phyloP scores from a whole-genome alignment of 2,888 invertebrate species.

The Cenopis cana region DNA sequence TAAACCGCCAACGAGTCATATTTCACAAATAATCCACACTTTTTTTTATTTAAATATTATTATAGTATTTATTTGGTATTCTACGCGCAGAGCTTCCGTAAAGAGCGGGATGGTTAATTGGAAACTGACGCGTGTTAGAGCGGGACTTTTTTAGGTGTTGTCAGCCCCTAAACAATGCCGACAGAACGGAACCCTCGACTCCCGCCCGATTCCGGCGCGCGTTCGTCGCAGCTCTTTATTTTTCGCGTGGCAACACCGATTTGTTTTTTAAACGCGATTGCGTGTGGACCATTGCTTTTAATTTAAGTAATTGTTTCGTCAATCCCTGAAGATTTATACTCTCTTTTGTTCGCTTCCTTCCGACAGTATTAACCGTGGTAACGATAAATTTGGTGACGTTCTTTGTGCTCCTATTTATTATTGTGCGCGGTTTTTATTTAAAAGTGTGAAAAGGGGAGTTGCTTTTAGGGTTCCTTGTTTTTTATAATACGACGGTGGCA shows the following conservation, averaged over 20 bases:
- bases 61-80: no score
- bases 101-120: no score
- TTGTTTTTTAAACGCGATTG: slow-evolving; percentile 50
- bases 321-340: slow-evolving; percentile 60
- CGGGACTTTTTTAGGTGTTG: no score
- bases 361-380: slow-evolving; percentile 36
- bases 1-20: no score
- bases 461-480: slow-evolving; percentile 9
- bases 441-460: slow-evolving; percentile 14
- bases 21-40: no score
- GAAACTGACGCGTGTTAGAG: no score
- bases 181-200: not conserved
- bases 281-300: slow-evolving; percentile 62
- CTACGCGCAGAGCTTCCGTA: no score
- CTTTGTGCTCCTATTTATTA: slow-evolving; percentile 41
- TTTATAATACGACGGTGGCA: no score
- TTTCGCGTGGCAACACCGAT: slow-evolving; percentile 44
- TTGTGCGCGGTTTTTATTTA: slow-evolving; percentile 33
- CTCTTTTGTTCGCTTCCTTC: slow-evolving; percentile 51
- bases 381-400: slow-evolving; percentile 38
- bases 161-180: not conserved
- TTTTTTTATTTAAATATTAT: no score
- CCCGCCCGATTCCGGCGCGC: not conserved
- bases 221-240: slow-evolving; percentile 14
- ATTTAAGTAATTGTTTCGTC: slow-evolving; percentile 69